phyloP scores from a whole-genome alignment of 1,140 invertebrate genomes.

The Leptinotarsa texana region DNA sequence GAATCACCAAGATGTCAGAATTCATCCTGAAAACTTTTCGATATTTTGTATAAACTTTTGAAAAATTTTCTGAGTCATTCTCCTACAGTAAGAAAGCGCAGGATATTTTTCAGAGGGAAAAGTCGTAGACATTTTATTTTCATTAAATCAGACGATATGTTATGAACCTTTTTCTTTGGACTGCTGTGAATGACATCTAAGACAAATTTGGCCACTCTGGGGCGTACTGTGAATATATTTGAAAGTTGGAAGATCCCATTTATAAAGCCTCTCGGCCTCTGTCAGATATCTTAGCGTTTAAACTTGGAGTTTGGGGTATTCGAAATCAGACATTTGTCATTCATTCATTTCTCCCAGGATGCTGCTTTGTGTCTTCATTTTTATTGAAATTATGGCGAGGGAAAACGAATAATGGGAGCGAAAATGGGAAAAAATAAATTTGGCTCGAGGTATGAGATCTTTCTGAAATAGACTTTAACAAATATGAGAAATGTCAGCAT shows the following conservation, averaged over 20 bases:
- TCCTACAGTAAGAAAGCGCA: no score
- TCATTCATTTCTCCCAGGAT: background rate
- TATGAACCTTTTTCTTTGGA: conserved; percentile 41
- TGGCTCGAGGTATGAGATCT: background rate
- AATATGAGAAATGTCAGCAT: background rate
- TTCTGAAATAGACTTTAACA: background rate
- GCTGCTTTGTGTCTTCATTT: background rate
- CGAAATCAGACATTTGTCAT: conserved; percentile 1
- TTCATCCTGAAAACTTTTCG: no score
- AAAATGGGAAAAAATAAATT: background rate
- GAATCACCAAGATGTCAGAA: no score
- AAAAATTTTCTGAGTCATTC: no score
- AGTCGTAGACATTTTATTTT: conserved; percentile 36
- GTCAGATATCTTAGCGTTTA: conserved; percentile 24
- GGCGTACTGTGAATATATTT: conserved; percentile 40
- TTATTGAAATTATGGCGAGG: background rate
- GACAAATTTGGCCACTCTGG: conserved; percentile 42
- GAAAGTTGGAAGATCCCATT: conserved; percentile 39
- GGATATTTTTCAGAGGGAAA: conserved; percentile 22
- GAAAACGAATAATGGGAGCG: background rate
- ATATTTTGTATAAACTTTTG: no score
- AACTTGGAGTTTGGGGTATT: background rate
- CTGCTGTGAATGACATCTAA: conserved; percentile 38
- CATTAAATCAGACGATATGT: conserved; percentile 45
- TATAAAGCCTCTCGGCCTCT: conserved; percentile 33